A percentile compares a stretch with the other conserved stretches of the same genome.
These are phyloP conservation scores for Triplophysa tibetana DNA, from an alignment of 2,113 vertebrate species.

Conservation along the genomic window DNA sequence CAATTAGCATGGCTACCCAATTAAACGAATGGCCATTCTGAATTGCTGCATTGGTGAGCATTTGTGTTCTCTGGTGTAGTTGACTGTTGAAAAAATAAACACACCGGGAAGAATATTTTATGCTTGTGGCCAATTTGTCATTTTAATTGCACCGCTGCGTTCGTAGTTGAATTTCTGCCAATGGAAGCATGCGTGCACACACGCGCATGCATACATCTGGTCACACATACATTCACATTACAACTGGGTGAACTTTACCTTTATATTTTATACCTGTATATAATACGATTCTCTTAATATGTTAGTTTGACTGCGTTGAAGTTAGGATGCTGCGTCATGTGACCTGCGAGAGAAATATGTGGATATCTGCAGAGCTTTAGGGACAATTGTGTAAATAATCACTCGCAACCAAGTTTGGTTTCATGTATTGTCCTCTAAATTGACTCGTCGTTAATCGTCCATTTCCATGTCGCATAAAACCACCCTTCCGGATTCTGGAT, in stretches of 20 bases:
- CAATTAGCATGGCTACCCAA: conserved; percentile 34
- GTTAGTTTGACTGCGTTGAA: too few relatives aligned
- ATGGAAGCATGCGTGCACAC: background rate
- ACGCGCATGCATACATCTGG: background rate
- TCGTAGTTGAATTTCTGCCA: conserved; percentile 30
- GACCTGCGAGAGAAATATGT: too few relatives aligned
- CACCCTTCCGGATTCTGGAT: background rate
- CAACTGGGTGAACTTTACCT: background rate
- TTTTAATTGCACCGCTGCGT: conserved; percentile 40
- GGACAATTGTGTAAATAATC: background rate
- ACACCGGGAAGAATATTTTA: conserved; percentile 18
- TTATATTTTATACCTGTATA: too few relatives aligned
- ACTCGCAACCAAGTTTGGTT: conserved; percentile 8
- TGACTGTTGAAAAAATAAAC: conserved; percentile 8
- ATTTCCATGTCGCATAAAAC: conserved; percentile 1
- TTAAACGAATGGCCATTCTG: conserved; percentile 24
- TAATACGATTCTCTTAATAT: too few relatives aligned
- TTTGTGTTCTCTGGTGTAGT: background rate
- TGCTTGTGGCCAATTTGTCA: conserved; percentile 27
- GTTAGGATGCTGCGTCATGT: background rate
- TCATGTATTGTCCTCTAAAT: conserved; percentile 17
- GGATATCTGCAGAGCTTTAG: background rate
- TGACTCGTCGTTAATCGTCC: conserved; percentile 6
- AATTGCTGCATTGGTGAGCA: background rate
- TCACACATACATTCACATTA: background rate